A percentile compares a stretch with the other conserved stretches of the same genome.
Conservation (phyloP, 2,797 vertebrate genomes). For the Psittacula derbiana region DNA sequence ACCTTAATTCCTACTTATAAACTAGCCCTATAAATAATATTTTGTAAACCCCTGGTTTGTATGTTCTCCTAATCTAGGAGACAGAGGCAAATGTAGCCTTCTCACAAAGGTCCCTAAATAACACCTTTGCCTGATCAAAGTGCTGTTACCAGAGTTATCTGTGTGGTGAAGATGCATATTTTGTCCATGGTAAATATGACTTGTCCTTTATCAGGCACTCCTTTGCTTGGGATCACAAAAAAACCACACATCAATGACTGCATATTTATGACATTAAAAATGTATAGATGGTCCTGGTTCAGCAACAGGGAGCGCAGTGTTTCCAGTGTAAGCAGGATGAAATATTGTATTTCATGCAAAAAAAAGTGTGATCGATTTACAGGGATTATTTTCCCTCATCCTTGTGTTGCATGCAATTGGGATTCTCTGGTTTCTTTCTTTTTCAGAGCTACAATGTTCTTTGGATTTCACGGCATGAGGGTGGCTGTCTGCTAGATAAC, state of each 20-base stretch:
- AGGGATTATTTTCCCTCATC: neutral
- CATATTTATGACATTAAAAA: neutral
- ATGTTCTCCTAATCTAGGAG: neutral
- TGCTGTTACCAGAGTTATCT: neutral
- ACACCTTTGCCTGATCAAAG: neutral
- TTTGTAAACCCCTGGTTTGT: neutral
- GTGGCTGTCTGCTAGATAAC: neutral
- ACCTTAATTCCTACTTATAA: neutral
- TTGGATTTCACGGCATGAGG: neutral
- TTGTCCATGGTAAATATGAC: neutral
- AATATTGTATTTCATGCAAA: neutral
- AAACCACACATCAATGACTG: rapidly evolving
- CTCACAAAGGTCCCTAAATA: neutral
- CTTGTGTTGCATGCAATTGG: neutral
- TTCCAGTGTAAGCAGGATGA: neutral
- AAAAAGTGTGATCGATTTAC: neutral
- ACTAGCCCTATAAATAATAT: neutral
- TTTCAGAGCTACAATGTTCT: neutral
- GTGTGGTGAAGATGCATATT: neutral
- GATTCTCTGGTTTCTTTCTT: neutral
- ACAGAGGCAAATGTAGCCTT: neutral
- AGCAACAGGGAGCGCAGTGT: neutral
- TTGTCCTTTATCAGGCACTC: neutral
- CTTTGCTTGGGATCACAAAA: neutral
- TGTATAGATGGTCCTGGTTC: neutral